Evolutionary conservation across 2,113 vertebrate genomes (phyloP), one percentile per base, ranked within the genome.

Genomic region (Lates calcarifer): DNA sequence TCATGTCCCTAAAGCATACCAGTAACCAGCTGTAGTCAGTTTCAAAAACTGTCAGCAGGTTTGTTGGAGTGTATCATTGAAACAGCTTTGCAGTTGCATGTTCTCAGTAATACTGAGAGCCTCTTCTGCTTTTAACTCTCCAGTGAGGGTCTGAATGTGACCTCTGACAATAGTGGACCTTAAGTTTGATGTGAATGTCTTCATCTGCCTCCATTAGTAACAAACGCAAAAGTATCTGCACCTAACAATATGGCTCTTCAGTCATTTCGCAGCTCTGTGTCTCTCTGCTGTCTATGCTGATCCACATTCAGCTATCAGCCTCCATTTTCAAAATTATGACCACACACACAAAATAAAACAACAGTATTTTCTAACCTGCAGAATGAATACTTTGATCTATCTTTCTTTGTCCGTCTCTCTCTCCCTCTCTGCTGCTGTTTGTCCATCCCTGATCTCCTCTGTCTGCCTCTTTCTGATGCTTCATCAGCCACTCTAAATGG

Each of bases 261-360:
- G 47, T 9, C 47, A 51, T 20, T 53, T 53, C 45, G 15, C n/a
- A 8, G 6, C 24, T 58, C 29, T 69, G 28, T 33, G 26, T 47
- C 49, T 69, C 57, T 43, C 41, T 68, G 68, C 17, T 35, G 47
- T 58, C 15, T 47, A 29, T 67, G 33, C 22, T 31, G 6, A 63
- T 57, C n/a, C 60, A 10, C 26, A 26, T 58, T 51, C 53, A 49
- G 60, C 18, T 47, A 56, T 31, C 10, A 24, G 45, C 62, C 43
- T 31, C 74, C 31, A 82, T 85, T 65, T 64, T 55, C 29, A 24
- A 29, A 79, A 76, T 75, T 17, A 15, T 20, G 60, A 58, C 47
- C 63, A 33, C 17, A 1, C 7, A 60, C 51, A 55, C 6, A 26
- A 55, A 24, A 5, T 3, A 24, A 57, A 17, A 18, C 18, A 74